Evolutionary conservation across 2,797 vertebrate genomes (phyloP), one percentile per base, ranked within the genome.

Genomic region (Microctenopoma stevenorrisi): DNA sequence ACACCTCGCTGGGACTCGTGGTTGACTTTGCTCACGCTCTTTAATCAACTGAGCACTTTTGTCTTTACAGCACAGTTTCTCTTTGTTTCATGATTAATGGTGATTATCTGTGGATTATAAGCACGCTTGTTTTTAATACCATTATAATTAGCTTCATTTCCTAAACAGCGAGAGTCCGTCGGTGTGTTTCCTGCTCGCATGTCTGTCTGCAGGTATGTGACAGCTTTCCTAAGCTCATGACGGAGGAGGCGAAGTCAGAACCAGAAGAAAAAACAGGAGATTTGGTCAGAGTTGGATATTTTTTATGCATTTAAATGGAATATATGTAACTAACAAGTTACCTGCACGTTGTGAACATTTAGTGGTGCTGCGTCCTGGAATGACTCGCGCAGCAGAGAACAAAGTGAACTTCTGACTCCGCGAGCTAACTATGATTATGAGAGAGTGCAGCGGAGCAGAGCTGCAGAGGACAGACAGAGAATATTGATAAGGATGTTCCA

Each of bases 401-500:
- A 63, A 52, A 73, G 47, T 14, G 7, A 85, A 85, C 71, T 78
- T 83, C 54, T 25, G 37, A 37, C 57, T 66, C 22, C 14, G 37
- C 18, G 48, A 59, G 47, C 69, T 47, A 55, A 68, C 48, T 18
- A 2, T 25, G 53, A 53, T 79, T 35, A 71, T 64, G 75, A 74
- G 69, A 53, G 71, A 63, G 78, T 3, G 67, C 76, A 64, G 68
- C 60, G n/a, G 68, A 48, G 64, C 42, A 2, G 74, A 60, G 75
- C 72, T 30, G 68, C 79, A 42, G 68, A 79, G 77, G 42, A 64
- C 68, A 16, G 74, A 54, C 69, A 0, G 33, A 18, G 88, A 85
- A 87, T 89, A 88, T 87, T 87, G 82, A 90, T 87, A 40, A 68
- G 80, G 74, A 72, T 68, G 83, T 90, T 86, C 88, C 8, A 58